phyloP scores from a whole-genome alignment of 2,797 vertebrate species.

The Basileuterus tristriatus region DNA sequence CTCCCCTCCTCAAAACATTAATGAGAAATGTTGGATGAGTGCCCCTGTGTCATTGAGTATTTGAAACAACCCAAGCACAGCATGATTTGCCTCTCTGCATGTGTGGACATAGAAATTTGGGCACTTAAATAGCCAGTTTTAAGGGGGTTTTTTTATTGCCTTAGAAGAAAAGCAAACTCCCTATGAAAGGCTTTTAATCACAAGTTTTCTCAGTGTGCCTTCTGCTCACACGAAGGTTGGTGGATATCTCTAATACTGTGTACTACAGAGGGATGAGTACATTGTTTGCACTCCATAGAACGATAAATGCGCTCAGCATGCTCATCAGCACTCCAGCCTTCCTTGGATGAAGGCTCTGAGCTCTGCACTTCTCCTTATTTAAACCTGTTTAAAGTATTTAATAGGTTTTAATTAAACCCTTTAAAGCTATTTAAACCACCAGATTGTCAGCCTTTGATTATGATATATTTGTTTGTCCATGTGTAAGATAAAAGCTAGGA shows the following conservation, averaged over 20 bases:
- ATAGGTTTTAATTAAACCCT: slow-evolving; percentile 36
- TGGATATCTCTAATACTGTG: background rate
- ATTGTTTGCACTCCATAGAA: background rate
- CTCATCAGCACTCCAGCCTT: slow-evolving; percentile 13
- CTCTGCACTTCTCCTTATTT: background rate
- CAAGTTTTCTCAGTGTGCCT: background rate
- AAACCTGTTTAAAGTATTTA: slow-evolving; percentile 43
- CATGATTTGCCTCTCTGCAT: background rate
- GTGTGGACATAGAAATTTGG: background rate
- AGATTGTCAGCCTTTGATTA: slow-evolving; percentile 5
- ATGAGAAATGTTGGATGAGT: background rate
- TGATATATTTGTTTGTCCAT: background rate
- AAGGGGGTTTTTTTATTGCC: background rate
- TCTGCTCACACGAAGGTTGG: background rate
- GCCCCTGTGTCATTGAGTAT: background rate
- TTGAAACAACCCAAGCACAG: background rate
- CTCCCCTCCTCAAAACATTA: background rate
- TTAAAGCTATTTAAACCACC: slow-evolving; percentile 28
- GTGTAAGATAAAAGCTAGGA: slow-evolving; percentile 5
- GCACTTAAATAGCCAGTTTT: background rate
- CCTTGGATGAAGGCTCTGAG: background rate
- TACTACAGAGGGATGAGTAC: background rate
- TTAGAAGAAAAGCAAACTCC: background rate
- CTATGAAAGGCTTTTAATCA: background rate
- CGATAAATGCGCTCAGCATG: slow-evolving; percentile 34